phyloP scores from a whole-genome alignment of 1,140 invertebrate species.

The Drosophila erecta region DNA sequence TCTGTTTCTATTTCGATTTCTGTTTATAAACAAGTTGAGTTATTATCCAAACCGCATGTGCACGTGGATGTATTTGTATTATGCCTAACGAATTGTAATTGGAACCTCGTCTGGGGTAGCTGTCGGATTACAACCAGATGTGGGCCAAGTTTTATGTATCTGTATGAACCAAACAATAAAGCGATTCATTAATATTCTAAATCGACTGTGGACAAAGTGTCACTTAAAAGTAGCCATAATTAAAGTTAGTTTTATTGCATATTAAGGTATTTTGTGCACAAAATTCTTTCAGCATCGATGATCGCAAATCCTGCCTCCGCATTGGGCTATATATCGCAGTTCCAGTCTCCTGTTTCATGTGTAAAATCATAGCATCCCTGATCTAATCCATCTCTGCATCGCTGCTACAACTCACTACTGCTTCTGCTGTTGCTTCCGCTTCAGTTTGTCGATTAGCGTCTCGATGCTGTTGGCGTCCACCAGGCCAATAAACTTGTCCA shows the following conservation, averaged over 20 bases:
- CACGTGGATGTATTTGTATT: conserved; percentile 40
- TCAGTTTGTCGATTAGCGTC: conserved; percentile 91
- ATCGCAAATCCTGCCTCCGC: conserved; percentile 8
- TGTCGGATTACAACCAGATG: conserved; percentile 29
- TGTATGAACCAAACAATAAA: conserved; percentile 21
- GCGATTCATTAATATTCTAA: conserved; percentile 27
- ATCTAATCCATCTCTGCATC: not conserved
- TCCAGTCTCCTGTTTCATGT: conserved; percentile 27
- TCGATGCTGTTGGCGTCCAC: conserved; percentile 94
- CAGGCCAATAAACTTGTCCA: conserved; percentile 96
- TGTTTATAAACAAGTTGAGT: conserved; percentile 45
- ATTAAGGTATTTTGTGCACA: conserved; percentile 34
- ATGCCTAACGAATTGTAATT: conserved; percentile 25
- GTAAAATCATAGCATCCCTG: conserved; percentile 23
- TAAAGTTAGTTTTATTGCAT: conserved; percentile 41
- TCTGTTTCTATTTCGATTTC: conserved; percentile 15
- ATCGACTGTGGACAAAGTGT: not conserved
- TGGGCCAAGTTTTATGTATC: conserved; percentile 24
- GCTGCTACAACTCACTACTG: conserved; percentile 23
- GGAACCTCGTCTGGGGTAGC: not conserved
- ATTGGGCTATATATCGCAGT: conserved; percentile 19
- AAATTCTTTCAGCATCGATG: conserved; percentile 6
- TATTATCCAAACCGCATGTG: conserved; percentile 33
- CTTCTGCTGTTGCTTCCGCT: conserved; percentile 68
- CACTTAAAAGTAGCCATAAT: conserved; percentile 17